phyloP scores from a whole-genome alignment of 2,888 invertebrate species.

The Tryphoninae sp. region DNA sequence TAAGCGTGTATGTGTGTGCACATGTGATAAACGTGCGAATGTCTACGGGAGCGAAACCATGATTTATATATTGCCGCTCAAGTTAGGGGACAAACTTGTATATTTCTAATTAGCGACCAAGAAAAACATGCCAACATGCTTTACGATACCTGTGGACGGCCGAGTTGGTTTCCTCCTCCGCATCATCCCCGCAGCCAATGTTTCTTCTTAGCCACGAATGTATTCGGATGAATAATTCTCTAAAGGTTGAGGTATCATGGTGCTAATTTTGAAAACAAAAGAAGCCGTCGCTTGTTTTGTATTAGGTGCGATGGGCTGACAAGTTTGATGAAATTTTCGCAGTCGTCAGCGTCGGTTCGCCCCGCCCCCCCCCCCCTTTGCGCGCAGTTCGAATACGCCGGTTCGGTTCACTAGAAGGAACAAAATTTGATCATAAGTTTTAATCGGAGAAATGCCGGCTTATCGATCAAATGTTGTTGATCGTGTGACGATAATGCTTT shows the following conservation, averaged over 20 bases:
- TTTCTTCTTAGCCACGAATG: background rate
- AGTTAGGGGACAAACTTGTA: constrained; percentile 37
- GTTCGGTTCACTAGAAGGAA: background rate
- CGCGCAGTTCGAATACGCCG: background rate
- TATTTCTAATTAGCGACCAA: constrained; percentile 21
- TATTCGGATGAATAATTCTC: constrained; percentile 6
- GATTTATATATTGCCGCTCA: constrained; percentile 17
- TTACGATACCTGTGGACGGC: constrained; percentile 8
- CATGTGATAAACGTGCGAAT: constrained; percentile 9
- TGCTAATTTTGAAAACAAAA: constrained; percentile 41
- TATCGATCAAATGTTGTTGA: constrained; percentile 40
- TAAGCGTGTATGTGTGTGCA: constrained; percentile 15
- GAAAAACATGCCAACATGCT: constrained; percentile 7
- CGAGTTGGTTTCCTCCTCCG: background rate
- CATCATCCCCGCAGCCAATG: background rate
- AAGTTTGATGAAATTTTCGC: constrained; percentile 10
- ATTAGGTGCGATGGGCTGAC: constrained; percentile 33
- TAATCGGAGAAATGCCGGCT: constrained; percentile 10
- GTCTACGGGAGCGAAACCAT: constrained; percentile 11
- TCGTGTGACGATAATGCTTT: constrained; percentile 40
- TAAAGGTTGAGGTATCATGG: constrained; percentile 40
- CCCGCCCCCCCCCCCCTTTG: background rate
- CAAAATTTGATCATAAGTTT: background rate
- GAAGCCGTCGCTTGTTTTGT: constrained; percentile 41
- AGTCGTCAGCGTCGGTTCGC: background rate